phyloP scores from a whole-genome alignment of 1,140 invertebrate genomes.

The Drosophila littoralis region DNA sequence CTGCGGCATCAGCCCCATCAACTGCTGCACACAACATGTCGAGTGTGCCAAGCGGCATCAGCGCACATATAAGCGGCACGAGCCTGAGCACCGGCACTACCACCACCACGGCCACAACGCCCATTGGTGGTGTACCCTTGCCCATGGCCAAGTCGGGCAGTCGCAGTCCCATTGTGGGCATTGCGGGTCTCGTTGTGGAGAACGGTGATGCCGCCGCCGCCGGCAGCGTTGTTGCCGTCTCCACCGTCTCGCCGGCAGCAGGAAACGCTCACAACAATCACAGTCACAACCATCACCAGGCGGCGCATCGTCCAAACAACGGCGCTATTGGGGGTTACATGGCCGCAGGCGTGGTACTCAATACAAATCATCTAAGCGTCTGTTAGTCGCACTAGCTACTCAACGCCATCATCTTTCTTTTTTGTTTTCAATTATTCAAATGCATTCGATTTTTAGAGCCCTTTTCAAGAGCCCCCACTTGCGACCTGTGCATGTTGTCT shows the following conservation, averaged over 20 bases:
- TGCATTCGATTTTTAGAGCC: conserved; percentile 1
- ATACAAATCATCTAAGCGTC: conserved; percentile 82
- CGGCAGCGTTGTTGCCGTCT: conserved; percentile 19
- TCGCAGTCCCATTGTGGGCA: conserved; percentile 63
- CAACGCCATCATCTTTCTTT: neutral
- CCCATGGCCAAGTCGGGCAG: conserved; percentile 55
- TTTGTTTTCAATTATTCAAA: neutral
- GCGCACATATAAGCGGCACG: conserved; percentile 81
- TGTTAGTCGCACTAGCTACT: conserved; percentile 63
- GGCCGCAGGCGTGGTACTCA: conserved; percentile 80
- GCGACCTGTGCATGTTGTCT: conserved; percentile 8
- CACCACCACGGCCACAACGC: conserved; percentile 76
- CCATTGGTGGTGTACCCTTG: conserved; percentile 60
- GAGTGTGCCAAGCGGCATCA: conserved; percentile 80
- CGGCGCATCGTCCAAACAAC: conserved; percentile 35
- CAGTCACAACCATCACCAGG: conserved; percentile 43
- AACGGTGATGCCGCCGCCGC: conserved; percentile 26
- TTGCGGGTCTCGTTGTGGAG: conserved; percentile 49
- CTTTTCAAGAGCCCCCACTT: neutral
- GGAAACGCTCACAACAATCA: conserved; percentile 44
- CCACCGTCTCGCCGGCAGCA: conserved; percentile 22
- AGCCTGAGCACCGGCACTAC: conserved; percentile 75
- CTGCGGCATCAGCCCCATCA: conserved; percentile 2
- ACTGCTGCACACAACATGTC: conserved; percentile 58
- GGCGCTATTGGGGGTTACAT: conserved; percentile 65